These are phyloP conservation scores for Tenthredo livida DNA, from an alignment of 2,888 invertebrate species.

Conservation along the genomic window DNA sequence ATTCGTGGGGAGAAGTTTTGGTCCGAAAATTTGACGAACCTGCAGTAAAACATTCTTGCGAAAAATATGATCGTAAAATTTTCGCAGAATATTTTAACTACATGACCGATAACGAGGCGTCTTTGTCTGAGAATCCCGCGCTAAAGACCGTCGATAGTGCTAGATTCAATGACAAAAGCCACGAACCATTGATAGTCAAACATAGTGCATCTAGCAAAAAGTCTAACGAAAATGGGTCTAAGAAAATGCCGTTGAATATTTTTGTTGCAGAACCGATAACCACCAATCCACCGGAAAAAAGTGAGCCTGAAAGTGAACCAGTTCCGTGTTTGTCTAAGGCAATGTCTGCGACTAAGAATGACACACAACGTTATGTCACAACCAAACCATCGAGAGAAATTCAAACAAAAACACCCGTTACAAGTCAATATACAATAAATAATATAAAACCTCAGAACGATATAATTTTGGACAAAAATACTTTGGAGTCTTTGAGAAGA, in stretches of 20 bases:
- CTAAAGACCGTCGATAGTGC: neutral
- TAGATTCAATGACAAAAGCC: neutral
- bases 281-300: neutral
- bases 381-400: neutral
- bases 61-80: neutral
- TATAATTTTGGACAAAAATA: neutral
- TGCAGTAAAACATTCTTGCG: neutral
- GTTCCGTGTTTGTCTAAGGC: neutral
- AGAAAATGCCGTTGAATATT: neutral
- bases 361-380: neutral
- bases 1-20: neutral
- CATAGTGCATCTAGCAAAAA: neutral
- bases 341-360: neutral
- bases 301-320: neutral
- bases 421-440: neutral
- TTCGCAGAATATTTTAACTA: neutral
- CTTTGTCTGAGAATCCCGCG: neutral
- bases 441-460: neutral
- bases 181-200: neutral
- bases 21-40: neutral
- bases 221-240: neutral
- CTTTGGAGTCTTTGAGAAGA: neutral
- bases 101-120: neutral
- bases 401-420: neutral
- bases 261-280: slow-evolving; percentile 16